These are phyloP conservation scores for Bufo bufo DNA, from an alignment of 2,113 vertebrate genomes.

Conservation along the genomic window DNA sequence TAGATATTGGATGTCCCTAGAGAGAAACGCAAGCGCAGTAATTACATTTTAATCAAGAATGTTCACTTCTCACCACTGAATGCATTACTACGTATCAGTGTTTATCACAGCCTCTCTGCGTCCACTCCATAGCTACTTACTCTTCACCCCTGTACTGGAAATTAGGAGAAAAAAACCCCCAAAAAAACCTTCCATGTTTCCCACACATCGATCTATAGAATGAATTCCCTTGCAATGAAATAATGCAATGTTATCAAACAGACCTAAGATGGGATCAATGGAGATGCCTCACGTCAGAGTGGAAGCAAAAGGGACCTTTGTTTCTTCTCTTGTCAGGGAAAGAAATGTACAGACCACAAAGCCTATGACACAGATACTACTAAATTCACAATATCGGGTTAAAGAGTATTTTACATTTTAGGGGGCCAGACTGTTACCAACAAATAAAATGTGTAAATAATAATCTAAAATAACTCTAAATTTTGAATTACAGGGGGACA, in stretches of 20 bases:
- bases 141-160: not conserved
- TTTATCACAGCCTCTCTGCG: slow-evolving; percentile 17
- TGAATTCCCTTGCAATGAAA: not conserved
- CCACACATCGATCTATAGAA: not conserved
- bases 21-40: slow-evolving; percentile 37
- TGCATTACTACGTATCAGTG: slow-evolving; percentile 37
- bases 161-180: not conserved
- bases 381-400: too few relatives aligned
- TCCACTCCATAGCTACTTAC: not conserved
- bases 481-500: not conserved
- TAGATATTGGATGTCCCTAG: slow-evolving; percentile 49
- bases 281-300: not conserved
- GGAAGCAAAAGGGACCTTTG: too few relatives aligned
- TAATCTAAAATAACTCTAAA: not conserved
- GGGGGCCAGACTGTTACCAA: too few relatives aligned
- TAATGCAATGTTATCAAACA: not conserved
- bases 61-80: slow-evolving; percentile 28
- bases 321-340: too few relatives aligned
- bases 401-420: too few relatives aligned
- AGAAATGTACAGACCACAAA: too few relatives aligned
- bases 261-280: not conserved
- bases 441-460: not conserved
- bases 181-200: not conserved
- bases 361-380: too few relatives aligned
- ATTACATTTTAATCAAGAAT: slow-evolving; percentile 54